These are phyloP conservation scores for Peromyscus aztecus DNA, from an alignment of 2,797 vertebrate genomes.

Conservation along the genomic window DNA sequence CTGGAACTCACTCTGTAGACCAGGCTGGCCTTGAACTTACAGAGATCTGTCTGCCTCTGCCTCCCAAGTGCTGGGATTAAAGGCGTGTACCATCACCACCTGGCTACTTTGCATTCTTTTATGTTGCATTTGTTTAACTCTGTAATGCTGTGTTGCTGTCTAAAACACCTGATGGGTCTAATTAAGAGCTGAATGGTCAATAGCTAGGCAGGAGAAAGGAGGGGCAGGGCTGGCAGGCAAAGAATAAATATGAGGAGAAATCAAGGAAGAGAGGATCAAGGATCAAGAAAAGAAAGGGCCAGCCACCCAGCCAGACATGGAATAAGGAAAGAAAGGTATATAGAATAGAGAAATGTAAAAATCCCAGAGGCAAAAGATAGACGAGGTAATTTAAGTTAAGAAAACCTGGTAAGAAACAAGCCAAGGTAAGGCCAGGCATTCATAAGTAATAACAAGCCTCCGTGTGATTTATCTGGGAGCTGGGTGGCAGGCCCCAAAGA, in stretches of 20 bases:
- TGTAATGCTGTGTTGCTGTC: background rate
- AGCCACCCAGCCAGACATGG: background rate
- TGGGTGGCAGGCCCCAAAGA: background rate
- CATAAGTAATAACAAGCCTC: background rate
- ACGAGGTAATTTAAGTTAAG: background rate
- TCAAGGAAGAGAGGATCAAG: background rate
- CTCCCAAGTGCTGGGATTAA: no score
- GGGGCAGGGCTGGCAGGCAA: background rate
- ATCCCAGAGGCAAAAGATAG: background rate
- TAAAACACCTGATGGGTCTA: background rate
- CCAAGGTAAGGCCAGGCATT: background rate
- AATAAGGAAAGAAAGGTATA: background rate
- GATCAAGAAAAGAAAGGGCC: background rate
- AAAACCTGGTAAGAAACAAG: background rate
- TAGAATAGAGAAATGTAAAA: background rate
- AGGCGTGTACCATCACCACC: no score
- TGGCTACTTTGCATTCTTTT: background rate
- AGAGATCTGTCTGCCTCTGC: no score
- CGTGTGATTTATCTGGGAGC: background rate
- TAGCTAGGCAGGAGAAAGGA: background rate
- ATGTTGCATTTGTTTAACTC: background rate
- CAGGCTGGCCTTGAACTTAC: no score
- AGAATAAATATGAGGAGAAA: background rate
- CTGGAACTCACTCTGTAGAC: no score
- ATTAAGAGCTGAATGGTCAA: background rate